Conservation (phyloP, 2,888 invertebrate genomes). For the Adelphocoris suturalis region DNA sequence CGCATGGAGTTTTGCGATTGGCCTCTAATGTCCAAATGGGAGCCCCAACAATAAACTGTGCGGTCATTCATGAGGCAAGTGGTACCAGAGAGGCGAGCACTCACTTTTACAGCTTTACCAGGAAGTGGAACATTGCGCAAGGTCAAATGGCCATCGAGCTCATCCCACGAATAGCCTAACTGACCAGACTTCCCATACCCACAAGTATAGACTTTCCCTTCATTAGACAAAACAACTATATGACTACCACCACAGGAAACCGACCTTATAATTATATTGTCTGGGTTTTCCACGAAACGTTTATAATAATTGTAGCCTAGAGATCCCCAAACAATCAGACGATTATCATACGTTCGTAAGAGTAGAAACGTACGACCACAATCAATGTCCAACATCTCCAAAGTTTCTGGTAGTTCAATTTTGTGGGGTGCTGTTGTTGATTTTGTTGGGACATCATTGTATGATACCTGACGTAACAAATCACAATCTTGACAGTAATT, state of each 20-base stretch:
- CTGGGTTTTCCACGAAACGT: background rate
- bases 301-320: background rate
- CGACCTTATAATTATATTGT: background rate
- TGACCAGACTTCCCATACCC: background rate
- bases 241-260: constrained; percentile 29
- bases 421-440: background rate
- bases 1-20: background rate
- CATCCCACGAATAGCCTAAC: background rate
- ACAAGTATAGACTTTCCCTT: constrained; percentile 18
- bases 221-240: background rate
- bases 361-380: constrained; percentile 15
- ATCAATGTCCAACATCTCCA: constrained; percentile 30
- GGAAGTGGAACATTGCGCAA: background rate
- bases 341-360: background rate
- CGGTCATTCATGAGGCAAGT: constrained; percentile 23
- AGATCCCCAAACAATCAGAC: constrained; percentile 6
- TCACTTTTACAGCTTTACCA: background rate
- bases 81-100: background rate
- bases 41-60: constrained; percentile 4
- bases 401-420: background rate
- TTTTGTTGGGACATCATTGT: background rate
- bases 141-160: background rate
- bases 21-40: background rate
- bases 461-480: background rate
- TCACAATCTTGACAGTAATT: constrained; percentile 26